Percentiles rank a stretch among this genome's conserved stretches.
phyloP scores from a whole-genome alignment of 2,113 vertebrate species.

The Menidia beryllina region DNA sequence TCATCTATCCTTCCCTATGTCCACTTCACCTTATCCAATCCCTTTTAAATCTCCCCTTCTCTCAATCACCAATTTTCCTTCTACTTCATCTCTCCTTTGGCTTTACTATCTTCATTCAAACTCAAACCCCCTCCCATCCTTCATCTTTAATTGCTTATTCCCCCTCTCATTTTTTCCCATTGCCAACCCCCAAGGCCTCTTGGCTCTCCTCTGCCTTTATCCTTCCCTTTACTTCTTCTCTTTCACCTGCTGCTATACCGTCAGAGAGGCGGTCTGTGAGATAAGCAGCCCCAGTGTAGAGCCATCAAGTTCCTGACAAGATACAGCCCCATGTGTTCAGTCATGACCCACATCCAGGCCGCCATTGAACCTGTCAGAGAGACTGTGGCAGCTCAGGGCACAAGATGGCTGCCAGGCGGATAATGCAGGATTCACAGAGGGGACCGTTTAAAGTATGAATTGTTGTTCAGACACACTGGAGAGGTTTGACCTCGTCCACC shows the following conservation, averaged over 20 bases:
- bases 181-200: conserved; percentile 21
- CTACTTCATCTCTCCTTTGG: conserved; percentile 22
- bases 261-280: conserved; percentile 54
- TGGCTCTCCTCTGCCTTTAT: conserved; percentile 12
- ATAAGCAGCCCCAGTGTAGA: conserved; percentile 71
- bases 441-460: conserved; percentile 63
- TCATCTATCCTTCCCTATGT: conserved; percentile 29
- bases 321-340: conserved; percentile 64
- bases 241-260: conserved; percentile 53
- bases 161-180: background rate
- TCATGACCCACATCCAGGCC: conserved; percentile 67
- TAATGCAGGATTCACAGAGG: conserved; percentile 32
- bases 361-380: conserved; percentile 73
- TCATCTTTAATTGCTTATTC: conserved; percentile 28
- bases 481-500: conserved; percentile 73
- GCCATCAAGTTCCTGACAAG: conserved; percentile 73
- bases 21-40: conserved; percentile 36
- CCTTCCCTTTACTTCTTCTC: conserved; percentile 17
- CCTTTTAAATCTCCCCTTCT: conserved; percentile 48
- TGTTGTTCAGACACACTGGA: conserved; percentile 64
- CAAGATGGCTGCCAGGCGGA: conserved; percentile 60
- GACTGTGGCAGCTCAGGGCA: conserved; percentile 61
- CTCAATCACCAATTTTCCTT: conserved; percentile 25
- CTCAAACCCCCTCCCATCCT: conserved; percentile 25
- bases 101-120: conserved; percentile 25